phyloP scores from a whole-genome alignment of 2,888 invertebrate species.

The Apamea anceps region DNA sequence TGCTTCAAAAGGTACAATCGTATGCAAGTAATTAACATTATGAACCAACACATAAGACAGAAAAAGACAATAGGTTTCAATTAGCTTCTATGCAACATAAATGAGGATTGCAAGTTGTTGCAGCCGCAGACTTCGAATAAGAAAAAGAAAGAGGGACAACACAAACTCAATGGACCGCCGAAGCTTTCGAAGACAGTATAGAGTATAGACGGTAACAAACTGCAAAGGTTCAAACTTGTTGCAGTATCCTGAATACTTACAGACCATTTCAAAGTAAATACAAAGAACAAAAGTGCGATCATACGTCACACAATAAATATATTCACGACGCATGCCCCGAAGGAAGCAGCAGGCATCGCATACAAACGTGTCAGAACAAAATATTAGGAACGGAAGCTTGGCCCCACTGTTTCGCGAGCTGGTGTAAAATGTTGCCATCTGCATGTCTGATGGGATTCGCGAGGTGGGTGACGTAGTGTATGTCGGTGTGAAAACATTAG shows the following conservation, averaged over 20 bases:
- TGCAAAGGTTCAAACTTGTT: slow-evolving; percentile 4
- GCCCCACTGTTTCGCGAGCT: slow-evolving; percentile 43
- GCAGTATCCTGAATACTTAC: slow-evolving; percentile 22
- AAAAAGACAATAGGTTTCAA: too few species aligned
- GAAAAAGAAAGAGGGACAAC: background rate
- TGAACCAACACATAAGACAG: too few species aligned
- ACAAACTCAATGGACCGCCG: background rate
- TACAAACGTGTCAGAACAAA: slow-evolving; percentile 72
- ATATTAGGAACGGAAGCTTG: slow-evolving; percentile 73
- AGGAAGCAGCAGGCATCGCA: slow-evolving; percentile 75
- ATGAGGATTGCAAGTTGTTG: background rate
- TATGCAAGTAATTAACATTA: too few species aligned
- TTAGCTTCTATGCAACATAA: background rate
- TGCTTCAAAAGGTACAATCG: too few species aligned
- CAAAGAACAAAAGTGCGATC: slow-evolving; percentile 16
- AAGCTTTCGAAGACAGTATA: background rate
- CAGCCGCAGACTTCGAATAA: background rate
- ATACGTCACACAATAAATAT: slow-evolving; percentile 59
- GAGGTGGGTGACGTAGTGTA: background rate
- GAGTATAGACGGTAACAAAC: background rate
- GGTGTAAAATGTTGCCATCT: slow-evolving; percentile 45
- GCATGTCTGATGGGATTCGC: slow-evolving; percentile 37
- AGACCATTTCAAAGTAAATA: slow-evolving; percentile 6
- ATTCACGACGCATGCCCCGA: slow-evolving; percentile 73
- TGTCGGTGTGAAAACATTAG: slow-evolving; percentile 7